Evolutionary conservation across 1,140 invertebrate genomes (phyloP).

Genomic region (Drosophila kepulauana): DNA sequence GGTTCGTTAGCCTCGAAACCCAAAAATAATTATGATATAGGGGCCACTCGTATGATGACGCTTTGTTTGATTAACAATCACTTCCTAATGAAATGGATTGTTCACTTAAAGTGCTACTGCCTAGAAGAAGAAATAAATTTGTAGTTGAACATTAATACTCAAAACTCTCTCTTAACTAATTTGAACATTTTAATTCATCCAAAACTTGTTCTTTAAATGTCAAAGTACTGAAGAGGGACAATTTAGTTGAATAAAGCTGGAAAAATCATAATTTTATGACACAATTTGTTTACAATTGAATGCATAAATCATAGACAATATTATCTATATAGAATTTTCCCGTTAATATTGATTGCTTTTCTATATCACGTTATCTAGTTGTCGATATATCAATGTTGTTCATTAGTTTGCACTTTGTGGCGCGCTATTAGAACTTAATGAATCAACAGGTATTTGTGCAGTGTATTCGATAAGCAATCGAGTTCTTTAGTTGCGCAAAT

Average conservation of each 20-base stretch:
- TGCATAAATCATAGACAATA: too few species aligned
- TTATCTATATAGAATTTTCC: slow-evolving; percentile 1
- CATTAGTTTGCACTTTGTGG: neutral
- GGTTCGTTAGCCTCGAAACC: slow-evolving; percentile 27
- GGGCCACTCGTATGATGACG: neutral
- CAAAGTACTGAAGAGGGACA: too few species aligned
- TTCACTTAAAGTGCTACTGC: neutral
- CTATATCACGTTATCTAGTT: neutral
- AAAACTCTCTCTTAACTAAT: too few species aligned
- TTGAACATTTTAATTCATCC: too few species aligned
- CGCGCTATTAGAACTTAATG: slow-evolving; percentile 8
- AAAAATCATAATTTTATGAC: too few species aligned
- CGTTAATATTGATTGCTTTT: neutral
- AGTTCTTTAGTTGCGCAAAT: slow-evolving; percentile 1
- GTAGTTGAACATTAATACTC: too few species aligned
- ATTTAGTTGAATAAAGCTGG: too few species aligned
- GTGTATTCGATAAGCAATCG: slow-evolving; percentile 12
- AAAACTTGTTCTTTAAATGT: too few species aligned
- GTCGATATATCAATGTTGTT: neutral
- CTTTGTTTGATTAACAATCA: slow-evolving; percentile 29
- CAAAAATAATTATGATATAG: neutral
- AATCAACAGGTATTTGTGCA: slow-evolving; percentile 18
- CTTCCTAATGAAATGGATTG: slow-evolving; percentile 22
- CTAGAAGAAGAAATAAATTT: too few species aligned
- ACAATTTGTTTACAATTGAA: too few species aligned